A percentile compares a stretch with the other conserved stretches of the same genome.
phyloP scores from a whole-genome alignment of 1,140 invertebrate genomes.

The Lerema accius region DNA sequence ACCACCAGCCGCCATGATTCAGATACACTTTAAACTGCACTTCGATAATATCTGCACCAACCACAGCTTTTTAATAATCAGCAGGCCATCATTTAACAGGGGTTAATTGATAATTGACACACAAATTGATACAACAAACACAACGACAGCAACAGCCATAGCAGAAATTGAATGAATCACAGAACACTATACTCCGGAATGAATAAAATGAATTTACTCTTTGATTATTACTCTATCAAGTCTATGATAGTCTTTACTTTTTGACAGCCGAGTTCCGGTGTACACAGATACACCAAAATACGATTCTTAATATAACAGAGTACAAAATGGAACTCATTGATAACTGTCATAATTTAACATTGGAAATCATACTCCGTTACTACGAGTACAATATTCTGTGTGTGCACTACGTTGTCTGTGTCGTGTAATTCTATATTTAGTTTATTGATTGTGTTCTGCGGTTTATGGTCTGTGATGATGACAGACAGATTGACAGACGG shows the following conservation, averaged over 20 bases:
- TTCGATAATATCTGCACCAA: slow-evolving; percentile 70
- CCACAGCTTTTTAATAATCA: slow-evolving; percentile 80
- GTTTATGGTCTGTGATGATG: too few relatives aligned
- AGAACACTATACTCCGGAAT: too few relatives aligned
- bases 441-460: too few relatives aligned
- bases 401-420: too few relatives aligned
- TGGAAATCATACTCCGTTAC: too few relatives aligned
- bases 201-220: background rate
- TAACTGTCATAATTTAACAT: too few relatives aligned
- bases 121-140: slow-evolving; percentile 83
- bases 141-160: slow-evolving; percentile 58
- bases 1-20: slow-evolving; percentile 78
- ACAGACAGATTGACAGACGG: too few relatives aligned
- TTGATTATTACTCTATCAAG: too few relatives aligned
- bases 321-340: too few relatives aligned
- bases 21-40: slow-evolving; percentile 63
- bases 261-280: slow-evolving; percentile 67
- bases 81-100: slow-evolving; percentile 75
- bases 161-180: slow-evolving; percentile 38
- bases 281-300: slow-evolving; percentile 42
- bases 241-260: too few relatives aligned
- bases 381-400: too few relatives aligned
- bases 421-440: too few relatives aligned
- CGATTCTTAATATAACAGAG: slow-evolving; percentile 21
- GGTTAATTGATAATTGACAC: slow-evolving; percentile 83